Conservation (phyloP, 2,113 vertebrate species). For the Xiphophorus maculatus region DNA sequence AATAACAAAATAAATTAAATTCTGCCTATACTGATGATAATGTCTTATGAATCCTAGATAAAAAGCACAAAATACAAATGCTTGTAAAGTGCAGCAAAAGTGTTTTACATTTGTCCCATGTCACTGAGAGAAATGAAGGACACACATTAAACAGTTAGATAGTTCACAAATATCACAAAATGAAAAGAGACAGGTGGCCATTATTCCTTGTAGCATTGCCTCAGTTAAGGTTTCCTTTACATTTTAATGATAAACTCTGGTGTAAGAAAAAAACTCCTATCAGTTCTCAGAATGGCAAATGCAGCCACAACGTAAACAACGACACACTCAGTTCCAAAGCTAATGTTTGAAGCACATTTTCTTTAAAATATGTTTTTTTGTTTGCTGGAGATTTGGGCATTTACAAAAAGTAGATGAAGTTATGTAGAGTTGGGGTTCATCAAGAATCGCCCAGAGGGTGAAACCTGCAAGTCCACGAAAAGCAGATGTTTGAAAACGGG, state of each 20-base stretch:
- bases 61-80: background rate
- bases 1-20: background rate
- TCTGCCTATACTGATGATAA: too few species aligned
- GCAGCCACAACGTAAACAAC: background rate
- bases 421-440: background rate
- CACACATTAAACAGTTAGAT: background rate
- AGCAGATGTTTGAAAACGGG: too few species aligned
- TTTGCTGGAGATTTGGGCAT: too few species aligned
- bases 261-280: too few species aligned
- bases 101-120: background rate
- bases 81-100: background rate
- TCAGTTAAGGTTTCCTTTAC: background rate
- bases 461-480: too few species aligned
- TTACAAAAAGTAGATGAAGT: background rate
- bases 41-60: too few species aligned
- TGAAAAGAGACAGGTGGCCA: background rate
- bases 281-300: too few species aligned
- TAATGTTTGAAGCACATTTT: background rate
- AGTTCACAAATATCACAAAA: too few species aligned
- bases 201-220: background rate
- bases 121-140: background rate
- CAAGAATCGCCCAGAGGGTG: too few species aligned
- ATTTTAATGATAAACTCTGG: too few species aligned
- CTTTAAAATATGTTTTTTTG: background rate
- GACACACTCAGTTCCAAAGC: background rate